These are phyloP conservation scores for Apis cerana DNA, from an alignment of 1,140 invertebrate genomes.

Conservation along the genomic window DNA sequence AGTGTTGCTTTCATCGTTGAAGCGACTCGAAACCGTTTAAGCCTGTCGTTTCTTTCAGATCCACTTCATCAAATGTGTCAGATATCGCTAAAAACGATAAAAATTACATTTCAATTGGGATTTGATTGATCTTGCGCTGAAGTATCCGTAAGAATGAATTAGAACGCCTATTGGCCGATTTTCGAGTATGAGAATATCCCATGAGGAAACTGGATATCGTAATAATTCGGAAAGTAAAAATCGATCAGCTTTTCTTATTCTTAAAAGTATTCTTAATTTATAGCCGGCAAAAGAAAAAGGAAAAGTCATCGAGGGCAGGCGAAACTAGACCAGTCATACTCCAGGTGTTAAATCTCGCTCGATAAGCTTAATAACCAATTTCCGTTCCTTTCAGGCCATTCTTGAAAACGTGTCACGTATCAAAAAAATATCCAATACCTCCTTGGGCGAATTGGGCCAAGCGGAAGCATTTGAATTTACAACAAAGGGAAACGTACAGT, in stretches of 20 bases:
- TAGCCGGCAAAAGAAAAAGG: background rate
- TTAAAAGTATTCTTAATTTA: background rate
- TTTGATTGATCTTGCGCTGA: background rate
- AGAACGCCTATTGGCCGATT: background rate
- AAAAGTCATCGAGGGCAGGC: background rate
- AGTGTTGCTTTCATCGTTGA: conserved; percentile 47
- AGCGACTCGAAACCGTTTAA: background rate
- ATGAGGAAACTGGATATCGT: background rate
- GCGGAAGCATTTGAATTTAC: background rate
- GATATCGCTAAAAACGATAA: background rate
- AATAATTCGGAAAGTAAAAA: background rate
- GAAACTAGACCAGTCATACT: conserved; percentile 43
- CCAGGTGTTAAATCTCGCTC: conserved; percentile 18
- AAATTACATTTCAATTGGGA: background rate
- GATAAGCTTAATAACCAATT: conserved; percentile 28
- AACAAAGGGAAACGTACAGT: background rate
- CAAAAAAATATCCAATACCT: conserved; percentile 6
- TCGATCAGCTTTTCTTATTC: background rate
- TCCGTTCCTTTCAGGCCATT: background rate
- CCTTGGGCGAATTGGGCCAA: background rate
- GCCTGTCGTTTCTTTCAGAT: conserved; percentile 1
- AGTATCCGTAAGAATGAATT: background rate
- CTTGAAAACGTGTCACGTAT: background rate
- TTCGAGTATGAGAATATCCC: background rate
- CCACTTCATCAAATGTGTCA: background rate